phyloP scores from a whole-genome alignment of 2,797 vertebrate genomes.

The Anisognathus igniventris region DNA sequence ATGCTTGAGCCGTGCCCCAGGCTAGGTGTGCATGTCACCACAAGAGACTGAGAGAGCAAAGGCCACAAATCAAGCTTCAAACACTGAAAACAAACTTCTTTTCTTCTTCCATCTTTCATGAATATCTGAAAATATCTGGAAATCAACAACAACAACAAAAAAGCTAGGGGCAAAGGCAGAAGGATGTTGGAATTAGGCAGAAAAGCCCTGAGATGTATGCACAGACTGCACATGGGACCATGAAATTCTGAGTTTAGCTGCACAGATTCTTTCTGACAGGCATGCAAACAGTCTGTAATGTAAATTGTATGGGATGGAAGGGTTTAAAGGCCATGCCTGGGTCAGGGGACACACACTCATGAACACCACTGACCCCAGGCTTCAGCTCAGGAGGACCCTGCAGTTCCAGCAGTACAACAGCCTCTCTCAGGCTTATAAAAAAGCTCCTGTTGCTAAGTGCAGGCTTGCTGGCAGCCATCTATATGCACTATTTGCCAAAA shows the following conservation, averaged over 20 bases:
- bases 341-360: background rate
- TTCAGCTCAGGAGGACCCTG: background rate
- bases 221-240: background rate
- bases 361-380: background rate
- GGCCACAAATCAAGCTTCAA: background rate
- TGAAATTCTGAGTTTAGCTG: background rate
- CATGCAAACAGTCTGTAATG: background rate
- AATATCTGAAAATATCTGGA: background rate
- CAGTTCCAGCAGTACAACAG: background rate
- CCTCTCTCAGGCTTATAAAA: background rate
- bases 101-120: background rate
- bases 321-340: background rate
- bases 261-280: background rate
- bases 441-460: slow-evolving; percentile 47
- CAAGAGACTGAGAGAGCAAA: background rate
- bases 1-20: background rate
- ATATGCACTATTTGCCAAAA: slow-evolving; percentile 35
- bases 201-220: background rate
- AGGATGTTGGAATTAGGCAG: background rate
- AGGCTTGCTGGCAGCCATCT: slow-evolving; percentile 11
- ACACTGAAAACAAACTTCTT: background rate
- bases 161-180: background rate
- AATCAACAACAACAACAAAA: background rate
- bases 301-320: background rate
- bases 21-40: background rate